phyloP scores from a whole-genome alignment of 2,113 vertebrate genomes.

The Acanthochromis polyacanthus region DNA sequence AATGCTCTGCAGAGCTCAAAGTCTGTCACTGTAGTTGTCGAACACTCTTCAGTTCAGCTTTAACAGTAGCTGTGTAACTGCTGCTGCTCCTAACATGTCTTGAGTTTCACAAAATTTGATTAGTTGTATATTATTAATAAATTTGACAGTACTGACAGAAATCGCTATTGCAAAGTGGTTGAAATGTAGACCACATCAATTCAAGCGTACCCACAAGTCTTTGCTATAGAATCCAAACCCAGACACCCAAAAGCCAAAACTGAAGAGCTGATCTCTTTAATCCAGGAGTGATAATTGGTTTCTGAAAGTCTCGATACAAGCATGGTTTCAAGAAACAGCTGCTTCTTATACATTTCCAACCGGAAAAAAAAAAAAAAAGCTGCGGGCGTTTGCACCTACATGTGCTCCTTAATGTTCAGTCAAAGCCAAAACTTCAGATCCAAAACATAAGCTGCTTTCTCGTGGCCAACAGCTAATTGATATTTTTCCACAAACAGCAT shows the following conservation, averaged over 20 bases:
- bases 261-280: constrained; percentile 54
- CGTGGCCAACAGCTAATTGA: constrained; percentile 76
- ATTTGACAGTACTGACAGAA: constrained; percentile 33
- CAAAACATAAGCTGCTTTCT: constrained; percentile 56
- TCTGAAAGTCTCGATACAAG: constrained; percentile 52
- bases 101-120: constrained; percentile 10
- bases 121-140: constrained; percentile 31
- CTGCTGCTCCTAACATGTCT: not conserved
- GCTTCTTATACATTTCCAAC: constrained; percentile 54
- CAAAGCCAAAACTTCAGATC: constrained; percentile 49
- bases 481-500: constrained; percentile 78
- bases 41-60: not conserved
- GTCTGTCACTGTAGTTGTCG: not conserved
- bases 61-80: constrained; percentile 3
- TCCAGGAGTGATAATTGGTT: constrained; percentile 58
- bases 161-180: constrained; percentile 26
- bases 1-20: not conserved
- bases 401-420: constrained; percentile 34
- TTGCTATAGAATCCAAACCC: constrained; percentile 27
- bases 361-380: constrained; percentile 27
- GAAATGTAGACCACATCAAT: constrained; percentile 32
- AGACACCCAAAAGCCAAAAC: constrained; percentile 39
- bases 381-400: constrained; percentile 52
- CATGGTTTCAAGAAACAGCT: constrained; percentile 63
- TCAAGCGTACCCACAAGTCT: constrained; percentile 21